Evolutionary conservation across 2,888 invertebrate species (phyloP), one percentile per base, ranked within the genome.

Genomic region (Pilophorus perplexus): DNA sequence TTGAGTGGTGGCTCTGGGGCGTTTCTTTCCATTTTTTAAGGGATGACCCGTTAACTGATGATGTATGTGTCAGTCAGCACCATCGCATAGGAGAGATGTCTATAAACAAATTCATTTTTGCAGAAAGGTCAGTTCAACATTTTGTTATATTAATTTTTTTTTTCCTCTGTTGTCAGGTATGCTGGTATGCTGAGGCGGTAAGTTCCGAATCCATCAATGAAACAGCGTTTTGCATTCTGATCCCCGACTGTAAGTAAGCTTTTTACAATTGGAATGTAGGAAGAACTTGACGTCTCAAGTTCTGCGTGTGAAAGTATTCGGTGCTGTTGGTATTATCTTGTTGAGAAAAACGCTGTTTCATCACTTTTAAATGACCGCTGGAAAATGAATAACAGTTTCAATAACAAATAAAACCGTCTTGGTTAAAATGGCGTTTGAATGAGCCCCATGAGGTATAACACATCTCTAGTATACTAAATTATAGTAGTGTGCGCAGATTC

Each of bases 181-280:
- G 46, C 46, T 46, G 46, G 23, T 10, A 22, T 46, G 46, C 46
- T 23, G 46, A 46, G 46, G 1, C 2, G 46, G 46, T 46, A 25
- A 46, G 46, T 46, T 23, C 6, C 22, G 12, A n/a, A 12, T 46
- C 12, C 6, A n/a, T 46, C 3, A 23, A 23, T n/a, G 12, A 46
- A 46, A 25, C 46, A 46, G 46, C 46, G 46, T 18, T 46, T 46
- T 46, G 12, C 12, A 6, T 22, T 44, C 22, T 37, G 4, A 37
- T n/a, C 4, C 2, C 2, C 37, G 12, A 2, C 12, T 37, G 12
- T 37, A 14, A 37, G 37, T 4, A 12, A 37, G 1, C 37, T n/a
- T n/a, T 4, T 37, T 37, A 14, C 12, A n/a, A 37, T n/a, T 37
- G 14, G 37, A 1, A 14, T 37, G 37, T n/a, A 37, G 1, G 12